These are phyloP conservation scores for Galago senegalensis DNA, from an alignment of 2,797 vertebrate genomes.

Conservation along the genomic window DNA sequence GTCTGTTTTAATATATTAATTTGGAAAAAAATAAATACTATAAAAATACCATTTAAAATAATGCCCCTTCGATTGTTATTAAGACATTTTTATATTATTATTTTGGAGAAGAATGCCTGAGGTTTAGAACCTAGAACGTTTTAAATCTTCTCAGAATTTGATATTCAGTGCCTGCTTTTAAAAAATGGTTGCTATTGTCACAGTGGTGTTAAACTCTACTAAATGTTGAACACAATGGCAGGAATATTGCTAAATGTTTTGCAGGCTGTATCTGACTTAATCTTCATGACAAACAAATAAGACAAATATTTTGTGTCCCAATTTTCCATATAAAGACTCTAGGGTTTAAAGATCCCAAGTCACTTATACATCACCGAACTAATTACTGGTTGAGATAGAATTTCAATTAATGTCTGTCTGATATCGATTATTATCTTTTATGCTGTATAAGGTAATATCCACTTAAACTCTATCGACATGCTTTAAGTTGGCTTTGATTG, in stretches of 20 bases:
- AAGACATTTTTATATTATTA: neutral
- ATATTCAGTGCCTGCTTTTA: neutral
- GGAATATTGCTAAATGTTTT: neutral
- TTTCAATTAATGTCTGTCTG: neutral
- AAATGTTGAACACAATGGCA: neutral
- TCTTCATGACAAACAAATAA: neutral
- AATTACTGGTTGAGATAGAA: neutral
- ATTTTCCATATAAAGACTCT: neutral
- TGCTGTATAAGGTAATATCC: too few relatives aligned
- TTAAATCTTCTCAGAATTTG: neutral
- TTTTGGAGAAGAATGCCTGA: neutral
- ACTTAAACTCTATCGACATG: neutral
- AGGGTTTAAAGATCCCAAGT: neutral
- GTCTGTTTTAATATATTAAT: neutral
- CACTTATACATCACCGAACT: neutral
- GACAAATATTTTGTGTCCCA: neutral
- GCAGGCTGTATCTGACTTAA: neutral
- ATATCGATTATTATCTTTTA: neutral
- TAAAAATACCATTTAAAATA: neutral
- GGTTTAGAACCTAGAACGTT: neutral
- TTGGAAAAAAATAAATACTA: neutral
- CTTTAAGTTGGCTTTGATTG: neutral
- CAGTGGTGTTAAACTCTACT: neutral
- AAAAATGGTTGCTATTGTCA: neutral
- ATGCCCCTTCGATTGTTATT: neutral